Evolutionary conservation across 2,888 invertebrate genomes (phyloP).

Genomic region (Malthinus flaveolus): DNA sequence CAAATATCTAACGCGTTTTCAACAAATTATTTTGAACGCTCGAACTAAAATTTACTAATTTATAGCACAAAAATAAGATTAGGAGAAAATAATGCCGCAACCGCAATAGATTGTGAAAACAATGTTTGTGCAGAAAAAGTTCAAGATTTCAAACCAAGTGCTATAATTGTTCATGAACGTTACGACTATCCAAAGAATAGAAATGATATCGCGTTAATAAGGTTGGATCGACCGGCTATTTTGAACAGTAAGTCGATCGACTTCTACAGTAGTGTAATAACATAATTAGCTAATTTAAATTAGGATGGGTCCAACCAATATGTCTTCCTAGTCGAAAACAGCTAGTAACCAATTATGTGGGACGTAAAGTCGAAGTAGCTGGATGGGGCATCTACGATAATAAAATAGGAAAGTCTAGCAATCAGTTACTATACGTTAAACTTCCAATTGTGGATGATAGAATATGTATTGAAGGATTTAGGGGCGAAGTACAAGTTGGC

Average conservation of each 20-base stretch:
- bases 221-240: slow-evolving; percentile 40
- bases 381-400: slow-evolving; percentile 53
- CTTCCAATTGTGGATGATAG: slow-evolving; percentile 42
- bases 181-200: slow-evolving; percentile 42
- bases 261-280: background rate
- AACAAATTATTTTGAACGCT: too few relatives aligned
- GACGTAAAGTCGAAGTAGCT: slow-evolving; percentile 59
- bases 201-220: slow-evolving; percentile 53
- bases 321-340: slow-evolving; percentile 59
- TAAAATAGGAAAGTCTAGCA: slow-evolving; percentile 41
- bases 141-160: slow-evolving; percentile 48
- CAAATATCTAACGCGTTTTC: too few relatives aligned
- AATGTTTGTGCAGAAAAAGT: slow-evolving; percentile 49
- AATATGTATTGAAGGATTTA: slow-evolving; percentile 34
- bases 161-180: slow-evolving; percentile 42
- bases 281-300: slow-evolving; percentile 18
- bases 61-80: slow-evolving; percentile 39
- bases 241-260: slow-evolving; percentile 42
- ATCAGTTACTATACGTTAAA: slow-evolving; percentile 44
- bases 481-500: slow-evolving; percentile 7
- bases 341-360: slow-evolving; percentile 47
- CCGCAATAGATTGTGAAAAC: slow-evolving; percentile 41
- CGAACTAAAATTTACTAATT: too few relatives aligned
- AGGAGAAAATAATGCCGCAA: slow-evolving; percentile 40
- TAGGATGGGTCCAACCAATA: slow-evolving; percentile 63